phyloP scores from a whole-genome alignment of 2,888 invertebrate genomes.

The Nomada ferruginata region DNA sequence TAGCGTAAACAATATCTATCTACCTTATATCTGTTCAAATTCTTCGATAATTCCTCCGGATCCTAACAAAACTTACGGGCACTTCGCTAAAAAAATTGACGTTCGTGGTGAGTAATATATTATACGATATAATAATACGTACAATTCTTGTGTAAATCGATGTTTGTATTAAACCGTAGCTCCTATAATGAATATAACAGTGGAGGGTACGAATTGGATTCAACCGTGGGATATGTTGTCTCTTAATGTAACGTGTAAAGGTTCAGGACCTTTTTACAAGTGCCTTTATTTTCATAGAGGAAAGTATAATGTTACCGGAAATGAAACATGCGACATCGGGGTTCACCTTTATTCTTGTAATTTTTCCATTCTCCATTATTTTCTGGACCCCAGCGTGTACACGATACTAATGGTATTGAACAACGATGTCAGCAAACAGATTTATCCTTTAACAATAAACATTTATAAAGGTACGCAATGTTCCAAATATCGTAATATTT shows the following conservation, averaged over 20 bases:
- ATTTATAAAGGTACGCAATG: conserved; percentile 91
- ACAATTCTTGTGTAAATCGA: not conserved
- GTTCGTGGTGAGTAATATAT: conserved; percentile 87
- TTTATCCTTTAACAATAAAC: conserved; percentile 90
- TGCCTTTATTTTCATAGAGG: conserved; percentile 89
- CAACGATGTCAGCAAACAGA: conserved; percentile 90
- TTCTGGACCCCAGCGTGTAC: conserved; percentile 89
- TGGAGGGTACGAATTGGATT: conserved; percentile 92
- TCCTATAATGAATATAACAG: conserved; percentile 89
- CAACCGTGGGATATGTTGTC: conserved; percentile 92
- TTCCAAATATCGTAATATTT: not conserved
- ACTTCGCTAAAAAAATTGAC: conserved; percentile 88
- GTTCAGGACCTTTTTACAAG: conserved; percentile 90
- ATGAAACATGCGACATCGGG: conserved; percentile 88
- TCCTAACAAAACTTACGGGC: conserved; percentile 89
- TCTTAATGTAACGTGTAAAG: conserved; percentile 90
- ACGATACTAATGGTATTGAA: conserved; percentile 92
- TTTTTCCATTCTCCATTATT: conserved; percentile 89
- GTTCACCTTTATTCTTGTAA: conserved; percentile 85
- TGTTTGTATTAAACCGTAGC: conserved; percentile 84
- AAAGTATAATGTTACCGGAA: conserved; percentile 89
- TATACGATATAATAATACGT: not conserved
- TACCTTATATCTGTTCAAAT: conserved; percentile 86
- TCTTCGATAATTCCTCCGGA: conserved; percentile 88
- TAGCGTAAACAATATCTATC: conserved; percentile 73